Evolutionary conservation across 1,140 invertebrate genomes (phyloP), one percentile per base, ranked within the genome.

Genomic region (Bemisia tabaci): DNA sequence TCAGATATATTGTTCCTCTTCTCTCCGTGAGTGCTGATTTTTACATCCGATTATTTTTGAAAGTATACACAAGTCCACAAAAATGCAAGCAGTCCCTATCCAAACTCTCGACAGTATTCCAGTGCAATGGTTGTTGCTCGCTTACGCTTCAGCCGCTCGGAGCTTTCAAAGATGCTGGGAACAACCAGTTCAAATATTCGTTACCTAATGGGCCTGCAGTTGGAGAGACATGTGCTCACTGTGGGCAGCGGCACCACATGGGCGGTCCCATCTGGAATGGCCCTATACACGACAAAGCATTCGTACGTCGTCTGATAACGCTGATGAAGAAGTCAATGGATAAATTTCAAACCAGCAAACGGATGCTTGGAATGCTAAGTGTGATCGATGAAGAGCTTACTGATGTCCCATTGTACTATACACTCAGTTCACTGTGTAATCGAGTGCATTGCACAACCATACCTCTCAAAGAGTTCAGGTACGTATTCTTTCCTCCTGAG

Each of bases 11-110:
- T 71, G 83, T 86, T 64, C 97, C 97, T 0, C 71, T 99, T 2
- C 72, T 99, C 0, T 94, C 91, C 24, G 75, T 99, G 62, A 97
- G 94, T 66, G 91, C 89, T 2, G 97, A 99, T 79, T 99, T 99
- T 79, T 99, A 99, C 77, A 86, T 98, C 25, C 80, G 97, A 70
- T 86, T 99, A 5, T 97, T 99, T 81, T 92, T 99, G 0, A 84
- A 85, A 73, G 79, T 99, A 1, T 86, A 83, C 64, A 84, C 86
- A 0, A 87, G 94, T 62, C 88, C 90, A 69, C 77, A 82, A 17
- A 86, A 87, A 71, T 95, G 92, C 69, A 98, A 98, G 80, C 33
- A 48, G 33, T 9, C 33, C 17, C 17, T 48, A 48, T 9, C 86
- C 70, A 94, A 96, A 77, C 79, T 92, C 62, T 88, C 92, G 2